A percentile compares a stretch with the other conserved stretches of the same genome.
Evolutionary conservation across 2,113 vertebrate genomes (phyloP).

Genomic region (Tursiops truncatus): DNA sequence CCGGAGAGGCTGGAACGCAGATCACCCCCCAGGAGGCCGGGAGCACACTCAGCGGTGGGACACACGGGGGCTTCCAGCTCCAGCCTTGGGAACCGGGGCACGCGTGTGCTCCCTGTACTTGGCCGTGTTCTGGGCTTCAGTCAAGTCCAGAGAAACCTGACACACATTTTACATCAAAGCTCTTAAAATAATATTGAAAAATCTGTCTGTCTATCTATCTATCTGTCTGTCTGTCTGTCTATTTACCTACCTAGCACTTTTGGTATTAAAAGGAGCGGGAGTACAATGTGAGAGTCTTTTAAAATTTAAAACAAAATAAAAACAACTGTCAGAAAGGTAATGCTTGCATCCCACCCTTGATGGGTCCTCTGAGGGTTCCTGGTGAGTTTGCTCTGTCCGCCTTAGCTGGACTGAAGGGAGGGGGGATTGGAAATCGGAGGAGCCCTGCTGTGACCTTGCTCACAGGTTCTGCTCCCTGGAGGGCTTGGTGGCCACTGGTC

Average conservation of each 20-base stretch:
- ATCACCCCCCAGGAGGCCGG: accelerated
- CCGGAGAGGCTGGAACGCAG: background rate
- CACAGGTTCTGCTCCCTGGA: background rate
- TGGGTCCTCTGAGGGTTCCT: background rate
- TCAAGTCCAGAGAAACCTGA: background rate
- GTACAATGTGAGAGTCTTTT: background rate
- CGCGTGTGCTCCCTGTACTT: accelerated
- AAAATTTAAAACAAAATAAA: background rate
- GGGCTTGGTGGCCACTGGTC: background rate
- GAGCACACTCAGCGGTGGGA: background rate
- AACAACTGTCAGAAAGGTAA: background rate
- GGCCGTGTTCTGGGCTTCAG: background rate
- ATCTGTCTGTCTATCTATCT: background rate
- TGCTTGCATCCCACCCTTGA: background rate
- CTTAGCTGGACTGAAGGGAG: background rate
- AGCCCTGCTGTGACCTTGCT: background rate
- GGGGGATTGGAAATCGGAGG: background rate
- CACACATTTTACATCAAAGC: background rate
- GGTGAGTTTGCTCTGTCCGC: accelerated
- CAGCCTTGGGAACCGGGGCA: background rate
- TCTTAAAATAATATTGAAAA: background rate
- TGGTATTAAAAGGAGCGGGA: background rate
- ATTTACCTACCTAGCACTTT: background rate
- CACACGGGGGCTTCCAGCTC: background rate
- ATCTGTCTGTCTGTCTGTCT: background rate